Evolutionary conservation across 2,797 vertebrate genomes (phyloP).

Genomic region (Intellagama lesueurii): DNA sequence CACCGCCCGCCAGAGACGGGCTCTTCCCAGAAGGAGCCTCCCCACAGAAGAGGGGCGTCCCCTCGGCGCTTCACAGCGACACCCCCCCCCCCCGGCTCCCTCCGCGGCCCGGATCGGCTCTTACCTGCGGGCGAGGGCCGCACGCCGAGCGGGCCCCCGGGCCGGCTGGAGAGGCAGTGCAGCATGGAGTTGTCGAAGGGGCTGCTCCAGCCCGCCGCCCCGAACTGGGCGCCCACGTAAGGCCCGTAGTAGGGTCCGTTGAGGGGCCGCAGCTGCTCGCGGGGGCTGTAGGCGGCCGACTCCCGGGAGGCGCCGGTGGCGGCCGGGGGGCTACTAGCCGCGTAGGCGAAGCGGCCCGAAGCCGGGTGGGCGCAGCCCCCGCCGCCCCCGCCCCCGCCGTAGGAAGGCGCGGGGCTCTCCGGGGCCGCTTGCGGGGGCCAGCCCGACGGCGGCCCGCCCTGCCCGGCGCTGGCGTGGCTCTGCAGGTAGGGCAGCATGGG

Average conservation of each 20-base stretch:
- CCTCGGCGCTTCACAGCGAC: neutral
- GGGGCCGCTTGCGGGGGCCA: constrained; percentile 92
- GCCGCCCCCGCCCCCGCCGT: constrained; percentile 80
- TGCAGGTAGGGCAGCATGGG: constrained; percentile 94
- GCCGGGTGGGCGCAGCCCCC: constrained; percentile 75
- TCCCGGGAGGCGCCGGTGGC: constrained; percentile 90
- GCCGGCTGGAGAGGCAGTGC: constrained; percentile 91
- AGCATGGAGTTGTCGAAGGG: constrained; percentile 96
- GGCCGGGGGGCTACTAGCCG: constrained; percentile 92
- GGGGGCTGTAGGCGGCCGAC: constrained; percentile 77
- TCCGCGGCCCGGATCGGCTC: neutral
- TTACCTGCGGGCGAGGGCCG: constrained; percentile 89
- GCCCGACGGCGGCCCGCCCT: constrained; percentile 86
- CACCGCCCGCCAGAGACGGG: too few species aligned
- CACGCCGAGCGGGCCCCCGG: constrained; percentile 85
- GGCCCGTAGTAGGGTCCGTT: constrained; percentile 90
- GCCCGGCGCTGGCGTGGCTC: constrained; percentile 84
- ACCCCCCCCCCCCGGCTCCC: too few species aligned
- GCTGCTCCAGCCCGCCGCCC: constrained; percentile 88
- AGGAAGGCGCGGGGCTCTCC: constrained; percentile 87
- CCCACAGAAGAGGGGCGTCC: neutral
- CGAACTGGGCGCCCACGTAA: constrained; percentile 90
- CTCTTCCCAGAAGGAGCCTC: neutral
- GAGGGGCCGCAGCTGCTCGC: constrained; percentile 89
- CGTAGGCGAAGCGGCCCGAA: constrained; percentile 92